phyloP scores from a whole-genome alignment of 2,888 invertebrate genomes.

The Cantharis lateralis region DNA sequence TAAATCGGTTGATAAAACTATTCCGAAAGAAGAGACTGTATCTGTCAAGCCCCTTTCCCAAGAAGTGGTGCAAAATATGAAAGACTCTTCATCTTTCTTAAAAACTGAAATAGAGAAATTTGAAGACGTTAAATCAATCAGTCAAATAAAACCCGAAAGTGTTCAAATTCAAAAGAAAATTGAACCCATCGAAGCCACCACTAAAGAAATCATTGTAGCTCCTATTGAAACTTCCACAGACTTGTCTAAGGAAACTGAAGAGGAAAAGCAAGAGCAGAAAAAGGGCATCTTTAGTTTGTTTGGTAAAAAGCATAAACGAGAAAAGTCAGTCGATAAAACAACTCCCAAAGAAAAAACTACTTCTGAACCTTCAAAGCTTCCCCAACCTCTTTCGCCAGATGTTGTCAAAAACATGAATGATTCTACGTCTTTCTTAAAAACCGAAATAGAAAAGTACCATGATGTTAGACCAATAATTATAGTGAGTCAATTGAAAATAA shows the following conservation, averaged over 20 bases:
- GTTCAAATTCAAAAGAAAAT: not conserved
- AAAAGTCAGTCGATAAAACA: not conserved
- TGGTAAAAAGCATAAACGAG: conserved; percentile 34
- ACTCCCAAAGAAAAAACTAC: not conserved
- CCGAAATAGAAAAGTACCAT: conserved; percentile 34
- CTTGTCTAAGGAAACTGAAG: not conserved
- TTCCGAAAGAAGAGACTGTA: not conserved
- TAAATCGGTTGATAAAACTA: not conserved
- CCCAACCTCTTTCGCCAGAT: conserved; percentile 17
- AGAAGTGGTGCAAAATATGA: conserved; percentile 29
- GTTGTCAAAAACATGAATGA: conserved; percentile 25
- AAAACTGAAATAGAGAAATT: conserved; percentile 34
- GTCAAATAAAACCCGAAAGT: not conserved
- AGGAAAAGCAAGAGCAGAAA: not conserved
- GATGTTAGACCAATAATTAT: conserved; percentile 27
- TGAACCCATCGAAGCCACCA: not conserved
- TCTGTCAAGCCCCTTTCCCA: not conserved
- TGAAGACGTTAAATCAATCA: not conserved
- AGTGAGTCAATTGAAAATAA: not conserved
- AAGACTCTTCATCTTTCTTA: conserved; percentile 34
- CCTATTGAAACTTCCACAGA: not conserved
- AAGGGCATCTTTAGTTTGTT: conserved; percentile 33
- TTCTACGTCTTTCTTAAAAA: conserved; percentile 30
- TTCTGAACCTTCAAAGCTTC: not conserved
- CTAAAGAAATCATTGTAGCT: no score